Percentiles rank a stretch among this genome's conserved stretches.
Evolutionary conservation across 1,140 invertebrate genomes (phyloP).

Genomic region (Drosophila guanche): DNA sequence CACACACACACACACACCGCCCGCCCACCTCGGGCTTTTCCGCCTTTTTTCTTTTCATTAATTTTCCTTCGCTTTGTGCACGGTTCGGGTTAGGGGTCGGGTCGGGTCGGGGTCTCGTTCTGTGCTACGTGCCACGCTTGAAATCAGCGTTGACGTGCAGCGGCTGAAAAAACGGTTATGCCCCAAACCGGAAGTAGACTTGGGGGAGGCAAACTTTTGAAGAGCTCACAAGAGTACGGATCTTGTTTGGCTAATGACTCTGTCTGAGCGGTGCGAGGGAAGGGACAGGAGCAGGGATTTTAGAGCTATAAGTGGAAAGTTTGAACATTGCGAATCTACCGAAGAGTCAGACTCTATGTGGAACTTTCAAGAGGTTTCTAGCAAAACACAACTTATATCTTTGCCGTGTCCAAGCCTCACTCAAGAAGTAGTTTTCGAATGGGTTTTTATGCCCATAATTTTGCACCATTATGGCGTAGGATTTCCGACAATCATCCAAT

Average conservation of each 20-base stretch:
- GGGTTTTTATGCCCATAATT: too few species aligned
- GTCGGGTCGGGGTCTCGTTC: neutral
- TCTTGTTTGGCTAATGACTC: constrained; percentile 2
- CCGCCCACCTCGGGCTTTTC: constrained; percentile 1
- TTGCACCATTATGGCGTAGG: too few species aligned
- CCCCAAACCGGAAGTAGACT: constrained; percentile 4
- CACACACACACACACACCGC: constrained; percentile 14
- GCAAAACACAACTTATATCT: too few species aligned
- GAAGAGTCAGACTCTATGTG: too few species aligned
- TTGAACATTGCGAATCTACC: too few species aligned
- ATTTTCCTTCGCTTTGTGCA: constrained; percentile 42
- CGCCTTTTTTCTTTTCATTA: constrained; percentile 33
- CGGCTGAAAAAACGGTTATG: constrained; percentile 32
- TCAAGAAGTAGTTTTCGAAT: too few species aligned
- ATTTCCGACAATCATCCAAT: neutral
- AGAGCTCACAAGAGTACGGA: neutral
- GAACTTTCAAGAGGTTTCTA: too few species aligned
- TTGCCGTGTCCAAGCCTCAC: too few species aligned
- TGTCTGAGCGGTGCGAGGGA: too few species aligned
- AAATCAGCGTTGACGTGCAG: constrained; percentile 49
- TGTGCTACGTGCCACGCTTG: constrained; percentile 46
- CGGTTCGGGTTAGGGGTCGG: too few species aligned
- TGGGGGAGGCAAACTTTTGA: constrained; percentile 12
- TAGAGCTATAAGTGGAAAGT: too few species aligned
- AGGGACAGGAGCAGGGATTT: too few species aligned